These are phyloP conservation scores for Cryptocephalus primarius DNA, from an alignment of 2,888 invertebrate species.

Conservation along the genomic window DNA sequence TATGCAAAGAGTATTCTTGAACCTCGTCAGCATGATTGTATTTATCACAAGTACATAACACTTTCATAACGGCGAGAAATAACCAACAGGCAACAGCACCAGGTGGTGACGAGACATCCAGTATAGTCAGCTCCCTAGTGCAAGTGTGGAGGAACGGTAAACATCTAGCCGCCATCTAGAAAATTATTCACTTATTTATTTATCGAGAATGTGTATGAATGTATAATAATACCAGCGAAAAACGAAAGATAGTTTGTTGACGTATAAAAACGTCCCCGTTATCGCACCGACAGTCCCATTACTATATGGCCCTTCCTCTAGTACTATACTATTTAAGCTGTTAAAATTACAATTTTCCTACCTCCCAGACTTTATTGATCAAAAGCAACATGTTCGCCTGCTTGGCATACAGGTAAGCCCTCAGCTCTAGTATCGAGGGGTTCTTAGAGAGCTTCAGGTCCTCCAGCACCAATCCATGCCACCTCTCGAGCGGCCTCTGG, in stretches of 20 bases:
- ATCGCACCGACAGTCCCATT: too few species aligned
- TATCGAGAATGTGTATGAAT: background rate
- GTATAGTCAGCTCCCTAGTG: slow-evolving; percentile 67
- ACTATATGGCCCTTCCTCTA: too few species aligned
- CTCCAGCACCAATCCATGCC: slow-evolving; percentile 70
- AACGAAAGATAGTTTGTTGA: background rate
- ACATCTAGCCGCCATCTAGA: slow-evolving; percentile 74
- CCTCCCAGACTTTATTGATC: slow-evolving; percentile 71
- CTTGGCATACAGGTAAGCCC: slow-evolving; percentile 87
- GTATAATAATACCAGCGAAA: background rate
- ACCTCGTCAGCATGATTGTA: slow-evolving; percentile 54
- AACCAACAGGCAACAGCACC: slow-evolving; percentile 90
- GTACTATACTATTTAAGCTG: too few species aligned
- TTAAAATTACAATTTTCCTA: slow-evolving; percentile 34
- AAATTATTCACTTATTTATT: slow-evolving; percentile 1
- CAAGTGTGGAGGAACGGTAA: slow-evolving; percentile 85
- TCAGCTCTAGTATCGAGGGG: slow-evolving; percentile 71
- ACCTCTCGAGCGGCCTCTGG: slow-evolving; percentile 65
- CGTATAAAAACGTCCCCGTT: too few species aligned
- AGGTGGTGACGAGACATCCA: slow-evolving; percentile 67
- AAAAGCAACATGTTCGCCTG: slow-evolving; percentile 78
- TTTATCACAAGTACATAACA: slow-evolving; percentile 65
- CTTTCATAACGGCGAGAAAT: slow-evolving; percentile 82
- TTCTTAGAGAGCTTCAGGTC: slow-evolving; percentile 52
- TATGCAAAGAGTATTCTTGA: slow-evolving; percentile 71